Evolutionary conservation across 1,140 invertebrate species (phyloP).

Genomic region (Heliconius himera): DNA sequence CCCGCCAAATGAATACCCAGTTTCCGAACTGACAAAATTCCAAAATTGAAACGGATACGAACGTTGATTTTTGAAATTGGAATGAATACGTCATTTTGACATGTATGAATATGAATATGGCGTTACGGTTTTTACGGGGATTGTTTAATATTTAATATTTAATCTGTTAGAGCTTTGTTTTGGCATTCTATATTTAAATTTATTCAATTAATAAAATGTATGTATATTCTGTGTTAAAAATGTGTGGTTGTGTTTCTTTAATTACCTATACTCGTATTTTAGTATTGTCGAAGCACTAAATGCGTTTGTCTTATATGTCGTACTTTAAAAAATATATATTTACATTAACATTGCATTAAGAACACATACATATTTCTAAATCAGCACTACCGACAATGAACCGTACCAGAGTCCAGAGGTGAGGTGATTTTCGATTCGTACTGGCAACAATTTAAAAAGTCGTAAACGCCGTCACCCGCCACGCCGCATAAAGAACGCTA

Average conservation of each 20-base stretch:
- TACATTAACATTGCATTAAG: conserved; percentile 1
- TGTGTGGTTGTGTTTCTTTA: background rate
- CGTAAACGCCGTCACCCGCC: conserved; percentile 45
- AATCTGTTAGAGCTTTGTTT: conserved; percentile 19
- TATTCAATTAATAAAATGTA: background rate
- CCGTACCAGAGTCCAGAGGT: conserved; percentile 26
- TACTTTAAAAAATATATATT: background rate
- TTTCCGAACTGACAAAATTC: conserved; percentile 55
- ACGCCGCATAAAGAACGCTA: conserved; percentile 47
- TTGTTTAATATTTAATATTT: conserved; percentile 28
- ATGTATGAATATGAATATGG: conserved; percentile 42
- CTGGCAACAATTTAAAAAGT: conserved; percentile 50
- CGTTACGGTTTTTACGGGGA: conserved; percentile 15
- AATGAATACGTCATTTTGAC: conserved; percentile 54
- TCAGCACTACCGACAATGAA: conserved; percentile 21
- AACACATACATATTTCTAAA: conserved; percentile 9
- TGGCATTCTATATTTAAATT: conserved; percentile 5
- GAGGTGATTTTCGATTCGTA: conserved; percentile 72
- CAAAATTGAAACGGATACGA: conserved; percentile 50
- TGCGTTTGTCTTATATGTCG: background rate
- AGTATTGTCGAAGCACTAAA: background rate
- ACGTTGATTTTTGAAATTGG: conserved; percentile 59
- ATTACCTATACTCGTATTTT: background rate
- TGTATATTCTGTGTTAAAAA: background rate
- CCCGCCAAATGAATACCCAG: conserved; percentile 61